Conservation (phyloP, 53 echinoderm and acorn worm genomes). For the Mesocentrotus franciscanus region DNA sequence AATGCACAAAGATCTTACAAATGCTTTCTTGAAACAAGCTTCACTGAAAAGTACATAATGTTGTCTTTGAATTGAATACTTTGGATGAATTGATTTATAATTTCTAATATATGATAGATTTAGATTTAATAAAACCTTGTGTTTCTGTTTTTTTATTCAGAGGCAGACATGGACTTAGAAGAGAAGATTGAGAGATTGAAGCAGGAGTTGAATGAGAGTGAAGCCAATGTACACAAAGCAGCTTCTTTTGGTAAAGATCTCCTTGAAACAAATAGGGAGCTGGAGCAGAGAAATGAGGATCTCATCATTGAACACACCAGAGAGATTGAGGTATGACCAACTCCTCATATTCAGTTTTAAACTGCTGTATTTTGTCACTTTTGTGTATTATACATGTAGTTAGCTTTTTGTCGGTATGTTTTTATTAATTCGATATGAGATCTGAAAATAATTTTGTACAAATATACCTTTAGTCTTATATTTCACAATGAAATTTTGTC, state of each 20-base stretch:
- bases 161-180: not conserved
- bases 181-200: slow-evolving; percentile 36
- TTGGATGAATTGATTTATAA: too few relatives aligned
- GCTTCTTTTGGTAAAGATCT: slow-evolving; percentile 87
- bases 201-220: slow-evolving; percentile 69
- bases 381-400: too few relatives aligned
- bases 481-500: not conserved
- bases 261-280: slow-evolving; percentile 83
- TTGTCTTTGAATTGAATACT: too few relatives aligned
- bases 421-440: not conserved
- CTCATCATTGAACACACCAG: slow-evolving; percentile 67
- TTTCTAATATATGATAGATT: too few relatives aligned
- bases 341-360: not conserved
- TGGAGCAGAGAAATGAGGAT: slow-evolving; percentile 76
- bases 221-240: slow-evolving; percentile 72
- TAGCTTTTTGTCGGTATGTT: not conserved
- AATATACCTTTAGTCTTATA: not conserved
- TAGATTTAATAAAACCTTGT: not conserved
- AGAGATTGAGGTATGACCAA: slow-evolving; percentile 19
- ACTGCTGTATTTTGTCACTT: not conserved
- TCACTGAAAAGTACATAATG: too few relatives aligned
- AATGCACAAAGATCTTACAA: too few relatives aligned
- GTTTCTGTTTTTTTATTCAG: not conserved
- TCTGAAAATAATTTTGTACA: not conserved
- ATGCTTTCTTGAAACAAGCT: too few relatives aligned